phyloP scores from a whole-genome alignment of 2,113 vertebrate species.

The Oreotragus oreotragus region DNA sequence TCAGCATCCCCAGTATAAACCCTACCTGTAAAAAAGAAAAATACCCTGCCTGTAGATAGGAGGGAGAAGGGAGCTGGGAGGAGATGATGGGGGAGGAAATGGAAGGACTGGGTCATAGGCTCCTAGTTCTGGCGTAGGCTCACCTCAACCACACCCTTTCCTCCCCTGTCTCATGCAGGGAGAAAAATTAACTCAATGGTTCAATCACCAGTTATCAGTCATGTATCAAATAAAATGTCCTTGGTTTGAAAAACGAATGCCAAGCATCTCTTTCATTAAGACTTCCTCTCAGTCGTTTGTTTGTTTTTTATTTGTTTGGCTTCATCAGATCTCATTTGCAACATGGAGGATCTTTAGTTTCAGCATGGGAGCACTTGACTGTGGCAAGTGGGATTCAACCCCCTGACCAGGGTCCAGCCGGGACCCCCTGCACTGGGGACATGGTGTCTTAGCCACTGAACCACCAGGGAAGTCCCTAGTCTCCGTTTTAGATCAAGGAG shows the following conservation, averaged over 20 bases:
- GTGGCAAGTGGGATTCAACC: neutral
- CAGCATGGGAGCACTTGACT: neutral
- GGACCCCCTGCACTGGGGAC: neutral
- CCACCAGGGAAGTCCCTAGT: neutral
- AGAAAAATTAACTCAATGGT: neutral
- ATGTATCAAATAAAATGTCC: neutral
- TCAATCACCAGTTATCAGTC: neutral
- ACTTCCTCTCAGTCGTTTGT: neutral
- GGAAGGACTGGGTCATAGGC: neutral
- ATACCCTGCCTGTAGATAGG: neutral
- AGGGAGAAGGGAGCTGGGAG: neutral
- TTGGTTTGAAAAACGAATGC: neutral
- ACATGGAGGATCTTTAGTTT: neutral
- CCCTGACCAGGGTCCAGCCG: neutral
- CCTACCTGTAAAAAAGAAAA: neutral
- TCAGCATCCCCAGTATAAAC: neutral
- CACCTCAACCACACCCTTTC: neutral
- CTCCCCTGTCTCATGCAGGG: neutral
- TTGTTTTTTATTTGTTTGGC: neutral
- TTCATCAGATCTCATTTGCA: neutral
- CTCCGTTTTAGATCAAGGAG: slow-evolving; percentile 7
- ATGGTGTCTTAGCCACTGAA: neutral
- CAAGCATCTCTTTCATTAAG: neutral
- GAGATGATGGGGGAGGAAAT: neutral
- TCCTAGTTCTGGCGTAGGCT: neutral